Conservation (phyloP, 2,797 vertebrate genomes). For the Enteromius mattozi region DNA sequence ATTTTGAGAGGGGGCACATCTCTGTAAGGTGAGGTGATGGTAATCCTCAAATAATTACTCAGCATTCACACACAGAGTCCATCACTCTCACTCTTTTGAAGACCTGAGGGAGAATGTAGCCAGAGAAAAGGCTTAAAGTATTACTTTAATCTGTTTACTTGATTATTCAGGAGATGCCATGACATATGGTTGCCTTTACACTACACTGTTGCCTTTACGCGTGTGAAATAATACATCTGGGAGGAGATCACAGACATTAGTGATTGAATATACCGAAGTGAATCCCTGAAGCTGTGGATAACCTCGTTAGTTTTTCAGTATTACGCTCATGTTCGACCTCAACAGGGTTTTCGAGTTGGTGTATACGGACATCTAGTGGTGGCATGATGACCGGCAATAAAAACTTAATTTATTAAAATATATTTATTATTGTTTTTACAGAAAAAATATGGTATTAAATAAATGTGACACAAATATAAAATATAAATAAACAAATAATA, state of each 20-base stretch:
- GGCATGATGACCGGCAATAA: background rate
- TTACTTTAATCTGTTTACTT: constrained; percentile 15
- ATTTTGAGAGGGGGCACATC: constrained; percentile 67
- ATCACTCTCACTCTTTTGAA: constrained; percentile 52
- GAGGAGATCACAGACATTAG: constrained; percentile 14
- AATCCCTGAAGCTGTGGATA: constrained; percentile 12
- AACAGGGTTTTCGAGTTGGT: constrained; percentile 52
- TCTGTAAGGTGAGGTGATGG: constrained; percentile 74
- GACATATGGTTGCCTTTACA: background rate
- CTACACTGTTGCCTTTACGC: background rate
- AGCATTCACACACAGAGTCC: constrained; percentile 48
- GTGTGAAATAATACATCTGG: constrained; percentile 3
- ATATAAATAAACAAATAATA: too few species aligned
- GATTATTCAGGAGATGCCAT: background rate
- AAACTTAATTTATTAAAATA: background rate
- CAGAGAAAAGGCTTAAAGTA: constrained; percentile 1
- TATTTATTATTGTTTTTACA: background rate
- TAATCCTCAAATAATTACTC: constrained; percentile 74
- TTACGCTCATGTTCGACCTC: too few species aligned
- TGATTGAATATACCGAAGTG: constrained; percentile 6
- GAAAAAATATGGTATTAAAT: background rate
- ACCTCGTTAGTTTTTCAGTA: background rate
- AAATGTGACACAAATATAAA: too few species aligned
- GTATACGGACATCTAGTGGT: constrained; percentile 76
- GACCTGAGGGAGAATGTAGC: constrained; percentile 4